Evolutionary conservation across 2,797 vertebrate species (phyloP).

Genomic region (Sarcoramphus papa): DNA sequence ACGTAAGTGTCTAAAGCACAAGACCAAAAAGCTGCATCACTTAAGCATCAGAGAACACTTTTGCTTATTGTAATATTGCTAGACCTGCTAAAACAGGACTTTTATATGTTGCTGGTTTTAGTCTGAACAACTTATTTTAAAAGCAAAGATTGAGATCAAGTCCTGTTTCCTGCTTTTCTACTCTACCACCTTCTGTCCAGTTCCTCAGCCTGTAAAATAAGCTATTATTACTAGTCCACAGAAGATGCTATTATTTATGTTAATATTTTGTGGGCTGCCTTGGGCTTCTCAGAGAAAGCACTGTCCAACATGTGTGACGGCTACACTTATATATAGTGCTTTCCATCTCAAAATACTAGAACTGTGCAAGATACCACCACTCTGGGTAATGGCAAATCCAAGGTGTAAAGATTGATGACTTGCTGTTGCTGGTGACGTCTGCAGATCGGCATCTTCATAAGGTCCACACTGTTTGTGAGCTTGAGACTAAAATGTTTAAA

Average conservation of each 20-base stretch:
- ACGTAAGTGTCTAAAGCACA: slow-evolving; percentile 45
- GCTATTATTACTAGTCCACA: rapidly evolving
- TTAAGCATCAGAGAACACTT: rapidly evolving
- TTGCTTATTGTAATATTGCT: rapidly evolving
- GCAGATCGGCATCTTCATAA: rapidly evolving
- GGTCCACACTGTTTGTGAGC: not conserved
- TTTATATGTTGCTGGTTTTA: rapidly evolving
- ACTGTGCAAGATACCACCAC: not conserved
- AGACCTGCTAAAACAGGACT: rapidly evolving
- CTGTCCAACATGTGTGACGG: not conserved
- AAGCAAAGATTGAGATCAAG: no score
- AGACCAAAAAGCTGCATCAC: not conserved
- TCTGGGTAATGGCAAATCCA: not conserved
- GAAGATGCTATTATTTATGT: not conserved
- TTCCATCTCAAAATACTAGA: not conserved
- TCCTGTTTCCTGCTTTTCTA: not conserved
- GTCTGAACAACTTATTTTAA: rapidly evolving
- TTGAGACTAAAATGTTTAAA: rapidly evolving
- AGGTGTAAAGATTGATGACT: not conserved
- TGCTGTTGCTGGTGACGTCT: not conserved
- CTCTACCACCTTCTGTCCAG: not conserved
- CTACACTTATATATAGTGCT: rapidly evolving
- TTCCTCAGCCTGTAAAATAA: not conserved
- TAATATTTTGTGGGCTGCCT: not conserved
- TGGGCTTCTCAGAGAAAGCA: not conserved